Percentiles rank a stretch among this genome's conserved stretches.
phyloP scores from a whole-genome alignment of 2,797 vertebrate species.

The Neoniphon sammara region DNA sequence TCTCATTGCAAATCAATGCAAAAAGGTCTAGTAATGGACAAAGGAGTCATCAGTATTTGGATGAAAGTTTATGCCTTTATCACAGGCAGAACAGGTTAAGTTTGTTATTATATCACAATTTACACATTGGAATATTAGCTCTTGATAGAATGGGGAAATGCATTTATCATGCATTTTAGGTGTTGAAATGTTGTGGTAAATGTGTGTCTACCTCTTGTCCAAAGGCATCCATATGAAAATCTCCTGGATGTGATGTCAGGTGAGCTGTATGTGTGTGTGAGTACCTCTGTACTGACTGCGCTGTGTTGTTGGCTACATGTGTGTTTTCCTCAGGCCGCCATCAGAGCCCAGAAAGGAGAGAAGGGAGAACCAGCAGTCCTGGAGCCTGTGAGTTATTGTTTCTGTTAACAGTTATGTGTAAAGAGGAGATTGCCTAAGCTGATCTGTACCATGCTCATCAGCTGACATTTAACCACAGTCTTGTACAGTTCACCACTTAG shows the following conservation, averaged over 20 bases:
- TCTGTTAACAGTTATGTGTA: neutral
- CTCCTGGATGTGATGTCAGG: neutral
- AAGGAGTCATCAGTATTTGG: slow-evolving; percentile 30
- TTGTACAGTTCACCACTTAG: too few species aligned
- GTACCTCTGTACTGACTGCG: slow-evolving; percentile 73
- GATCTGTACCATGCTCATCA: neutral
- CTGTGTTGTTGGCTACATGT: slow-evolving; percentile 87
- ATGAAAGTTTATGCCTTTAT: slow-evolving; percentile 24
- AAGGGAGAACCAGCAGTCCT: slow-evolving; percentile 92
- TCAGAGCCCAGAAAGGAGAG: slow-evolving; percentile 89
- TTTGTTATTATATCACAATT: slow-evolving; percentile 6
- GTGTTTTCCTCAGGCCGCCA: slow-evolving; percentile 88
- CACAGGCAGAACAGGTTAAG: slow-evolving; percentile 22
- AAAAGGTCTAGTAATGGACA: slow-evolving; percentile 13
- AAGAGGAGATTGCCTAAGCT: neutral
- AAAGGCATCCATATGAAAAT: slow-evolving; percentile 1
- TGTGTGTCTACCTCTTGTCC: slow-evolving; percentile 3
- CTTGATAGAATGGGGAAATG: neutral
- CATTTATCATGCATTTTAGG: neutral
- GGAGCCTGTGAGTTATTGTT: slow-evolving; percentile 87
- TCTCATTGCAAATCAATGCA: slow-evolving; percentile 17
- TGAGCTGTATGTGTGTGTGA: neutral
- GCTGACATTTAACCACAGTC: neutral
- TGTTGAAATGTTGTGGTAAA: neutral
- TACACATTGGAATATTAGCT: neutral